A percentile compares a stretch with the other conserved stretches of the same genome.
Evolutionary conservation across 2,113 vertebrate genomes (phyloP).

Genomic region (Australoheros scitulus): DNA sequence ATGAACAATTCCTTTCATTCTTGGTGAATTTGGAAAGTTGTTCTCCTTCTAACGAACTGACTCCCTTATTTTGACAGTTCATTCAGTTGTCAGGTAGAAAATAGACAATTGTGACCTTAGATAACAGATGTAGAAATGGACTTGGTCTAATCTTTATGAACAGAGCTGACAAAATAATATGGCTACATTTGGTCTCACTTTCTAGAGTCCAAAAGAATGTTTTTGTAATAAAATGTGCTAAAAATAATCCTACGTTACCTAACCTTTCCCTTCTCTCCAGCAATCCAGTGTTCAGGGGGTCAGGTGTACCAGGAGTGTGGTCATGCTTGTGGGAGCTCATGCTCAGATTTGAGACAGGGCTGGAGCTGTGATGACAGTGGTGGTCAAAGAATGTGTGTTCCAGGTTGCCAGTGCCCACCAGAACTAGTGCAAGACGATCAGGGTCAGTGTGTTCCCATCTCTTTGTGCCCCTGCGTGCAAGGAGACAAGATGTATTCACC

Average conservation of each 20-base stretch:
- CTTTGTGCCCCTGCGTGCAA: constrained; percentile 82
- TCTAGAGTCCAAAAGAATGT: background rate
- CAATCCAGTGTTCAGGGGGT: constrained; percentile 81
- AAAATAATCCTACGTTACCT: background rate
- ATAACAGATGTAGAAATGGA: no score
- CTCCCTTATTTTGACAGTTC: background rate
- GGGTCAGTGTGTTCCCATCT: constrained; percentile 84
- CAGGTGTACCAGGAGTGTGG: constrained; percentile 88
- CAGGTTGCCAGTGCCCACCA: constrained; percentile 86
- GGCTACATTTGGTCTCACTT: background rate
- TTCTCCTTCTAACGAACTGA: no score
- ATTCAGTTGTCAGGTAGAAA: background rate
- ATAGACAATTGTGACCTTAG: background rate
- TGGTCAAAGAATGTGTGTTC: constrained; percentile 76
- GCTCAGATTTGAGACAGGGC: constrained; percentile 71
- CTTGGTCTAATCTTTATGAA: background rate
- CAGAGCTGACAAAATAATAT: no score
- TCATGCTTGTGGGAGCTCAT: constrained; percentile 78
- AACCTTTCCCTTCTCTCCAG: constrained; percentile 60
- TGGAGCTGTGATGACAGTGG: constrained; percentile 66
- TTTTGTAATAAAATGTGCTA: background rate
- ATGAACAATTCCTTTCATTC: background rate
- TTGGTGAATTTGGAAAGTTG: no score
- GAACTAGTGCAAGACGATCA: constrained; percentile 83
- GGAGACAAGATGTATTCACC: constrained; percentile 67